Conservation (phyloP, 2,888 invertebrate species). For the Synergus umbraculus region DNA sequence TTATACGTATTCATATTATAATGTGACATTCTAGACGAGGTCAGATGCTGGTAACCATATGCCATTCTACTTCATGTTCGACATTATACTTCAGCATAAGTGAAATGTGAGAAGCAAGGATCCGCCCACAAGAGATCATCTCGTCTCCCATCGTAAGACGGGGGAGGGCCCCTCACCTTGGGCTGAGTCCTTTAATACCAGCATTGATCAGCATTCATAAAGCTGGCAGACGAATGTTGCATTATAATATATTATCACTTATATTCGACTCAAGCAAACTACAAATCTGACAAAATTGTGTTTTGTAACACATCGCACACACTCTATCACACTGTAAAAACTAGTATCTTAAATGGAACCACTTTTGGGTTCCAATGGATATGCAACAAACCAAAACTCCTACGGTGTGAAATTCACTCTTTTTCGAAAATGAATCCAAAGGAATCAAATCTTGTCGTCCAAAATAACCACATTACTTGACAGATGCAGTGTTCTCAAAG, state of each 20-base stretch:
- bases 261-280: neutral
- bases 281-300: neutral
- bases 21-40: conserved; percentile 73
- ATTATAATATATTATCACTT: neutral
- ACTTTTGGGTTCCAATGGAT: too few species aligned
- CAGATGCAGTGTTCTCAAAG: too few species aligned
- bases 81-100: conserved; percentile 49
- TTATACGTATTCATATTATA: conserved; percentile 72
- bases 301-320: neutral
- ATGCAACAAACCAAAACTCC: too few species aligned
- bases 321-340: neutral
- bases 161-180: neutral
- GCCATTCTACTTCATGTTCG: conserved; percentile 65
- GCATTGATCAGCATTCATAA: neutral
- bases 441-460: too few species aligned
- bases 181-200: neutral
- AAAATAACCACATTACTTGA: too few species aligned
- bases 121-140: conserved; percentile 73
- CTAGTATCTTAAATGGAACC: too few species aligned
- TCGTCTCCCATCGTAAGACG: conserved; percentile 22
- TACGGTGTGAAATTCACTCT: too few species aligned
- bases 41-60: conserved; percentile 74
- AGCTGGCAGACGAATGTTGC: neutral
- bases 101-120: conserved; percentile 66
- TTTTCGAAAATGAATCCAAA: too few species aligned